These are phyloP conservation scores for Pangasius djambal DNA, from an alignment of 2,797 vertebrate species.

Conservation along the genomic window DNA sequence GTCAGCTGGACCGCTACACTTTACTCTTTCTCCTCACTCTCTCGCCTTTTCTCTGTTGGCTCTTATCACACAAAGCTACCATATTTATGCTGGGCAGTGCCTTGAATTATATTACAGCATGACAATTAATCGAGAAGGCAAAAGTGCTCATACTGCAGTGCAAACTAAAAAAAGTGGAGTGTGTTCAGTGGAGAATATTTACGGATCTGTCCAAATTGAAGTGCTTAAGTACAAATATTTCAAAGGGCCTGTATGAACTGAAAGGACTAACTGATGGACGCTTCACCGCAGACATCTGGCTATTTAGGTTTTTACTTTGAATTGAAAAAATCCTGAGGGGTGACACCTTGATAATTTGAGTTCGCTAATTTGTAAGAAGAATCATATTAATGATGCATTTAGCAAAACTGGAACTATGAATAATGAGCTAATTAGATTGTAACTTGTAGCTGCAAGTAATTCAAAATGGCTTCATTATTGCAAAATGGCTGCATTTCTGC, in stretches of 20 bases:
- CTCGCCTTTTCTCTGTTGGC: neutral
- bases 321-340: neutral
- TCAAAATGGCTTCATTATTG: neutral
- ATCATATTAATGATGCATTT: neutral
- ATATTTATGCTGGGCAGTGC: slow-evolving; percentile 1
- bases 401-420: neutral
- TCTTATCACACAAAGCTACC: neutral
- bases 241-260: neutral
- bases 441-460: neutral
- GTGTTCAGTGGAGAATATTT: neutral
- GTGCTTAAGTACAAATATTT: neutral
- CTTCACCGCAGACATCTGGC: neutral
- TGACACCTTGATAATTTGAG: neutral
- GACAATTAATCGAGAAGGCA: neutral
- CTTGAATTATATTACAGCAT: neutral
- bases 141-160: neutral
- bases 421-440: neutral
- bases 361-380: neutral
- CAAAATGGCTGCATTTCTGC: neutral
- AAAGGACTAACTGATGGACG: neutral
- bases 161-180: too few species aligned
- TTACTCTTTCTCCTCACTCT: neutral
- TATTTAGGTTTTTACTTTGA: neutral
- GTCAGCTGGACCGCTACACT: neutral
- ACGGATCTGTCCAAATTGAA: neutral